Base-by-base conservation (phyloP, 2,113 vertebrate species). In the Hippocampus guttulatus region DNA sequence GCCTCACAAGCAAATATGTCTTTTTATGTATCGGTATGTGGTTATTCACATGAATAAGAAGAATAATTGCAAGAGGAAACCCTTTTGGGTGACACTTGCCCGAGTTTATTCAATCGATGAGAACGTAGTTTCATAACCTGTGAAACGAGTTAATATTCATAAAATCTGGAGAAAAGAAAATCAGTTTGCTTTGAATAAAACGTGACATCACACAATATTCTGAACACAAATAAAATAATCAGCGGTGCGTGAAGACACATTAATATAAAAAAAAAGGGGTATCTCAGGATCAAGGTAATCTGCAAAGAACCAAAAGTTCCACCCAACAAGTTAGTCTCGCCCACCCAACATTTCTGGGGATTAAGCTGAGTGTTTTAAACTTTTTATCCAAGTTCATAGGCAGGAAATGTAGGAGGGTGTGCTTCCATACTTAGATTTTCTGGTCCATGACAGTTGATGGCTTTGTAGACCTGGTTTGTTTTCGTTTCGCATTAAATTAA, bases 41-140 rank as follows among this genome's bases (percentile, higher is more conserved):
- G 63, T 57, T 47, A 82, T 79, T 81, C 74, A 68, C 47, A 79
- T 80, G 27, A 80, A 77, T 60, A 66, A 63, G 47, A 70, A 62
- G 30, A n/a, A 38, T 70, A 49, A 76, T 49, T 79, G 67, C 79
- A 70, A 75, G 74, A 78, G 30, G 0, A 64, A 72, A 74, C 71
- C 67, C 47, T 27, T 21, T 47, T 58, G 49, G 69, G 70, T 27
- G 76, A 71, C 21, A 63, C 25, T 69, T 60, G 45, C 49, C 27
- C 7, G 15, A 55, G 49, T 78, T 52, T 33, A 68, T 40, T 67
- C 30, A 14, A 65, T 38, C 72, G 68, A 33, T 57, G 43, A 69
- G 30, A 51, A 65, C 78, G 74, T 41, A 71, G 52, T 68, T 76
- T 51, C 64, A 18, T 51, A 69, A 33, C 23, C 45, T 23, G 27